Base-by-base conservation (phyloP, 2,797 vertebrate genomes). In the Coregonus suidteri region DNA sequence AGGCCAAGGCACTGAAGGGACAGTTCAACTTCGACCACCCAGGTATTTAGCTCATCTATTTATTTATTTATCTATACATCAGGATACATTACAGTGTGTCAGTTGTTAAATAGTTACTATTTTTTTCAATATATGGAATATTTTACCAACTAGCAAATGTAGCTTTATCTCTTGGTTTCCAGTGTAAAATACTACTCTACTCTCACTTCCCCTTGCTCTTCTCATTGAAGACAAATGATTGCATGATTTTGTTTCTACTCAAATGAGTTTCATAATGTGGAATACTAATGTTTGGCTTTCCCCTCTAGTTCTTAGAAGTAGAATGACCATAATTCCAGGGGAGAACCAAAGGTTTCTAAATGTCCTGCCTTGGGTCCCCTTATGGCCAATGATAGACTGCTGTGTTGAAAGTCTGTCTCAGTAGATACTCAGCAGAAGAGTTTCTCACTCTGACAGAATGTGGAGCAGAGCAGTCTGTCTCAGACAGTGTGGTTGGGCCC, bases 1-100 rank as follows among this genome's bases (percentile, higher is more conserved):
- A 99, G 88, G 94, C 95, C 88, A 98, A 97, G 89, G 97, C 96
- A 0, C 86, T 93, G 16, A 99, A 97, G 91, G 98, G 98, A 86
- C 98, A 99, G 81, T 99, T 96, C 94, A 99, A 99, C 93, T 99
- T 99, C 78, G 98, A 99, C 90, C 98, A 99, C 91, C 98, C 98
- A 92, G 97, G 98, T 99, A 91, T 18, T 56, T 62, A 31, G 30
- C 47, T 70, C 16, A 71, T 25, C 6, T 31, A n/a, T 11, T 47
- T 41, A 70, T 7, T 47, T 20, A 70, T 7, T 16, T 14, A 31
- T 20, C 7, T 25, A 71, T 51, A n/a, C 69, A 52, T 20, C 9
- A 13, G n/a, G 4, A 35, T n/a, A 34, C 69, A 4, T 35, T n/a
- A 31, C n/a, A 70, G 53, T 25, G 31, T 73, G 35, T 4, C 18